phyloP scores from a whole-genome alignment of 2,888 invertebrate genomes.

The Eristalinus sepulchralis region DNA sequence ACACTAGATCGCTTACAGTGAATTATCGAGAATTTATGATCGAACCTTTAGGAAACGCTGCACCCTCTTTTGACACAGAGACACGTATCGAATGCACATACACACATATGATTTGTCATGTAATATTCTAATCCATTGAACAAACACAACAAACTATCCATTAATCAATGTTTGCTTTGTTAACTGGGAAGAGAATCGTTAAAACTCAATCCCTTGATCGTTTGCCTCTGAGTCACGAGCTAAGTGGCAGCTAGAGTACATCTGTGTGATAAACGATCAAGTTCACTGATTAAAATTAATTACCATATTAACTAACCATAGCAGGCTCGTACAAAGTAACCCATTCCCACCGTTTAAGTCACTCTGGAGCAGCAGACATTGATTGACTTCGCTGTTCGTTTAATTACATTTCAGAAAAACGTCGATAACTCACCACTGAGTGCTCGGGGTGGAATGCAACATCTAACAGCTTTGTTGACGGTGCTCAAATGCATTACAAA shows the following conservation, averaged over 20 bases:
- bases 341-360: neutral
- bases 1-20: no score
- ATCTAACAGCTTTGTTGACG: constrained; percentile 1
- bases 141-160: neutral
- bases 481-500: neutral
- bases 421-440: neutral
- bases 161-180: neutral
- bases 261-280: neutral
- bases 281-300: neutral
- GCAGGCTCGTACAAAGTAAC: neutral
- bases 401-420: neutral
- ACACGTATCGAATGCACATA: no score
- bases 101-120: neutral
- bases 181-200: neutral
- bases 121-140: neutral
- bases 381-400: neutral
- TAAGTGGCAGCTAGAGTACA: neutral
- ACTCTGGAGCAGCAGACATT: neutral
- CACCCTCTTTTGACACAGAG: no score
- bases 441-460: no score
- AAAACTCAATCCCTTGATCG: neutral
- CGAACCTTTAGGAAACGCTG: no score
- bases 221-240: neutral
- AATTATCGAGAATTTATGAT: no score
- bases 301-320: neutral